Conservation (phyloP, 2,888 invertebrate species). For the Alloplasta piceator region DNA sequence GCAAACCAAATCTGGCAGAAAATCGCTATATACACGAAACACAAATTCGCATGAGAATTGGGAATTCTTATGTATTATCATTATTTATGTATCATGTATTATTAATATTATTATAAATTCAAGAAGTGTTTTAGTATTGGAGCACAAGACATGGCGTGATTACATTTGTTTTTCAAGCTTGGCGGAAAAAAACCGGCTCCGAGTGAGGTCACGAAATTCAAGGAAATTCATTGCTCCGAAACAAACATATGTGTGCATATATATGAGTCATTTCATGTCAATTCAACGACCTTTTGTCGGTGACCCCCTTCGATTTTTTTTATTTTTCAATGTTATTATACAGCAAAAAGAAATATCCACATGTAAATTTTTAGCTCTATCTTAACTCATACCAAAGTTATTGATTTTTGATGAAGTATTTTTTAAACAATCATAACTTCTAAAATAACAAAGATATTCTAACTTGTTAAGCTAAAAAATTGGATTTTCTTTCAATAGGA, state of each 20-base stretch:
- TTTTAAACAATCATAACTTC: too few relatives aligned
- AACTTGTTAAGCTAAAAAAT: too few relatives aligned
- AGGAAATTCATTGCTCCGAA: neutral
- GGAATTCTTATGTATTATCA: neutral
- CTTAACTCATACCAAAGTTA: too few relatives aligned
- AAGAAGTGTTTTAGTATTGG: constrained; percentile 39
- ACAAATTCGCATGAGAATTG: neutral
- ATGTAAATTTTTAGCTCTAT: too few relatives aligned
- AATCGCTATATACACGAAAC: too few relatives aligned
- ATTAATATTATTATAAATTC: constrained; percentile 10
- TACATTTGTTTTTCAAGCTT: constrained; percentile 52
- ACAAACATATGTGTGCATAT: neutral
- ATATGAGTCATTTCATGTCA: neutral
- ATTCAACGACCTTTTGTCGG: too few relatives aligned
- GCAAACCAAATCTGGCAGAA: neutral
- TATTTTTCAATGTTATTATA: too few relatives aligned
- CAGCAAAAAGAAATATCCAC: too few relatives aligned
- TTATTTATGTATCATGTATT: neutral
- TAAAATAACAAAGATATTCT: too few relatives aligned
- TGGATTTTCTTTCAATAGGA: too few relatives aligned
- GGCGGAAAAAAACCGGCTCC: constrained; percentile 48
- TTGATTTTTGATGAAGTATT: too few relatives aligned
- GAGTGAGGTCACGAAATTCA: constrained; percentile 53
- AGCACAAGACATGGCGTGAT: constrained; percentile 60
- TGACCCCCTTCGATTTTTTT: too few relatives aligned